Percentiles rank a stretch among this genome's conserved stretches.
Evolutionary conservation across 2,797 vertebrate species (phyloP).

Genomic region (Petrocephalus sullivani): DNA sequence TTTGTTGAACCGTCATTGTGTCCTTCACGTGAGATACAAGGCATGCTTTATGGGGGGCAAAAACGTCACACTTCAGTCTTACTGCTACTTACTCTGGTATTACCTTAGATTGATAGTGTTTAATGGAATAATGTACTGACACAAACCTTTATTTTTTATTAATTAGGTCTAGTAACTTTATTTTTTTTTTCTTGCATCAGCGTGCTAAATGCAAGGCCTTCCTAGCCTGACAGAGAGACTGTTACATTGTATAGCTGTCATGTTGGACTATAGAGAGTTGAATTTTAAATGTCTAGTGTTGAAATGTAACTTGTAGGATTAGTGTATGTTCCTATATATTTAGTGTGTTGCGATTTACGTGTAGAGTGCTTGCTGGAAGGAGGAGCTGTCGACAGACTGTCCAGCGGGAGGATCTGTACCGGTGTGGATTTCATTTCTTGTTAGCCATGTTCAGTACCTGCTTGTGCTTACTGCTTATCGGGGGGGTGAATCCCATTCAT

Average conservation of each 20-base stretch:
- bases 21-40: constrained; percentile 15
- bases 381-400: background rate
- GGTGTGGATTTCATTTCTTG: constrained; percentile 13
- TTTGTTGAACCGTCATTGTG: background rate
- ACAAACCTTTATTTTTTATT: constrained; percentile 34
- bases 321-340: constrained; percentile 33
- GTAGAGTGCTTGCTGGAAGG: constrained; percentile 20
- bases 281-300: constrained; percentile 34
- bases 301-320: constrained; percentile 33
- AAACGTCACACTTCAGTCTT: constrained; percentile 26
- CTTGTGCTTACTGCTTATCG: background rate
- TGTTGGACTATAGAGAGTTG: constrained; percentile 24
- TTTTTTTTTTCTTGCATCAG: constrained; percentile 37
- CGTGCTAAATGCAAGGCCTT: constrained; percentile 38
- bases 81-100: constrained; percentile 25
- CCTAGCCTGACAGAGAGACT: constrained; percentile 51
- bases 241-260: constrained; percentile 42
- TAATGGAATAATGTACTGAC: constrained; percentile 24
- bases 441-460: background rate
- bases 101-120: constrained; percentile 24
- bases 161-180: constrained; percentile 32
- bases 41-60: constrained; percentile 8
- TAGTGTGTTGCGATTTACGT: constrained; percentile 26
- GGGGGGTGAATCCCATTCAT: background rate
- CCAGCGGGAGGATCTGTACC: constrained; percentile 7